phyloP scores from a whole-genome alignment of 53 echinoderm and acorn worm species.

The Holothuria leucospilota region DNA sequence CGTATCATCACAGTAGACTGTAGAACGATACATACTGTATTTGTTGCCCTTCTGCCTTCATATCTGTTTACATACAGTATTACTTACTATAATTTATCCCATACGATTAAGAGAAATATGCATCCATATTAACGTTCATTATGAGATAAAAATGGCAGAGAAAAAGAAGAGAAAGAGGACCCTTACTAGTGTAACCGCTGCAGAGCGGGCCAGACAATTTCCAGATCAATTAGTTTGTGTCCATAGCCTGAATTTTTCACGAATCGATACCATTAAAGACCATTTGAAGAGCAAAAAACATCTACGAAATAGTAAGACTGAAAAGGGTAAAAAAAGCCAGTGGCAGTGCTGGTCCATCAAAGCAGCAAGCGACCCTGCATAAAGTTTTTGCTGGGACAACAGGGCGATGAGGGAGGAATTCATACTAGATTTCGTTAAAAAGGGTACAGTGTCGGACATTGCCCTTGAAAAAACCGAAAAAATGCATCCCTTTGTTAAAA shows the following conservation, averaged over 20 bases:
- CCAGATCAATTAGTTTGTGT: constrained; percentile 51
- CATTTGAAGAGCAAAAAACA: constrained; percentile 71
- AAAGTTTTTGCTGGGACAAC: constrained; percentile 22
- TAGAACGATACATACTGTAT: no score
- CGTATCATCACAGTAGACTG: no score
- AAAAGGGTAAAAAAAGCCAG: background rate
- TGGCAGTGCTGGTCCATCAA: constrained; percentile 25
- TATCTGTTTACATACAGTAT: no score
- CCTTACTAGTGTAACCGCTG: constrained; percentile 25
- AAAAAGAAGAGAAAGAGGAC: constrained; percentile 55
- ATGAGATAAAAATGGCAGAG: constrained; percentile 29
- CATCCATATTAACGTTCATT: no score
- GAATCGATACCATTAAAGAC: constrained; percentile 66
- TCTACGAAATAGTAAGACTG: constrained; percentile 43
- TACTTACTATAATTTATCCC: no score
- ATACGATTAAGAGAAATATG: constrained; percentile 29
- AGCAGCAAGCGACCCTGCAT: constrained; percentile 49
- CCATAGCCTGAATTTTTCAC: constrained; percentile 62
- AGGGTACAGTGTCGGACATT: constrained; percentile 61
- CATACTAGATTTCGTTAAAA: constrained; percentile 64
- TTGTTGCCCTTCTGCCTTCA: no score
- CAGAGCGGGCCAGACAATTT: constrained; percentile 53
- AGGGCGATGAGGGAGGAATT: constrained; percentile 56
- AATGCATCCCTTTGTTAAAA: constrained; percentile 65
- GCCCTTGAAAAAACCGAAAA: constrained; percentile 64